Evolutionary conservation across 1,140 invertebrate genomes (phyloP).

Genomic region (Campodea augens): DNA sequence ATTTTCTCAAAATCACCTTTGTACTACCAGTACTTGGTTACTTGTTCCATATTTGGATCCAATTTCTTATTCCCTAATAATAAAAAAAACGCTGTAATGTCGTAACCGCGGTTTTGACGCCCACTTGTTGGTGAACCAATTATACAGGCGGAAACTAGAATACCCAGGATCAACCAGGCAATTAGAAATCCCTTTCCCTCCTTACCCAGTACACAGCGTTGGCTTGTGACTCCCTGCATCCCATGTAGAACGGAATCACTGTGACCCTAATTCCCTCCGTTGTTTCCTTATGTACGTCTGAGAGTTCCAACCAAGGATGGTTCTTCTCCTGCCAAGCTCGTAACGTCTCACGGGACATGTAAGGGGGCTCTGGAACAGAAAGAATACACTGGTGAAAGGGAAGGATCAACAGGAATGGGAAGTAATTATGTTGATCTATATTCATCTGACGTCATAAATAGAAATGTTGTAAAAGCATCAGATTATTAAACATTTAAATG

Average conservation of each 20-base stretch:
- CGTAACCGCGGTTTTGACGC: too few relatives aligned
- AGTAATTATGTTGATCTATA: slow-evolving; percentile 3
- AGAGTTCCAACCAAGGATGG: slow-evolving; percentile 88
- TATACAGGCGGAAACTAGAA: too few relatives aligned
- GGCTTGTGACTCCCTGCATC: slow-evolving; percentile 69
- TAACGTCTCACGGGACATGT: slow-evolving; percentile 71
- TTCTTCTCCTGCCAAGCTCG: slow-evolving; percentile 93
- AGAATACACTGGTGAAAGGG: slow-evolving; percentile 4
- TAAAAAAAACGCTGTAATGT: too few relatives aligned
- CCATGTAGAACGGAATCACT: slow-evolving; percentile 96
- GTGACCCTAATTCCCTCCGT: slow-evolving; percentile 89
- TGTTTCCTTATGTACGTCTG: slow-evolving; percentile 94
- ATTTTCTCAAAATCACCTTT: too few relatives aligned
- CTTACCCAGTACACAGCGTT: slow-evolving; percentile 80
- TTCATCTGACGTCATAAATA: slow-evolving; percentile 3
- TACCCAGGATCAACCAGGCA: too few relatives aligned
- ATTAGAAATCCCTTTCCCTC: too few relatives aligned
- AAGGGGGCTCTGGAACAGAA: slow-evolving; percentile 44
- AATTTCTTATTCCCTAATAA: too few relatives aligned
- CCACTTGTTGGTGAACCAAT: too few relatives aligned
- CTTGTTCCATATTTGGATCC: too few relatives aligned
- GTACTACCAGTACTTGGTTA: too few relatives aligned
- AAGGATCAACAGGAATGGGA: not conserved
- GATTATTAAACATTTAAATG: too few relatives aligned
- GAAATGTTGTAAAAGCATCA: slow-evolving; percentile 9